Evolutionary conservation across 2,888 invertebrate species (phyloP).

Genomic region (Drosophila glabriapex): DNA sequence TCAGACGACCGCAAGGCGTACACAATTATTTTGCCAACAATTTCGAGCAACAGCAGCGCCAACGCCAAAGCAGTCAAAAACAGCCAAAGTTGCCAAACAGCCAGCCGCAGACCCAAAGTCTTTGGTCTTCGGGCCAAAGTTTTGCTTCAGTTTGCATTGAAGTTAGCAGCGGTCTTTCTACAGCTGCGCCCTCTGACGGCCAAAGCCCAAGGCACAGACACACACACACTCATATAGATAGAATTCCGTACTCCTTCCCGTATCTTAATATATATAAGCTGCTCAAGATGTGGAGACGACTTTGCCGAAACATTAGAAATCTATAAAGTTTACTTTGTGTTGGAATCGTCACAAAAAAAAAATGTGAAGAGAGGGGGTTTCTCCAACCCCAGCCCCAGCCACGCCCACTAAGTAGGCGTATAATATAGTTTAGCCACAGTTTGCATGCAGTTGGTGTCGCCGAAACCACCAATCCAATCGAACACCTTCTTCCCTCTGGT

Average conservation of each 20-base stretch:
- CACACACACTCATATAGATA: slow-evolving; percentile 7
- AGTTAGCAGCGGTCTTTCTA: slow-evolving; percentile 54
- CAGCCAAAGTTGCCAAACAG: slow-evolving; percentile 60
- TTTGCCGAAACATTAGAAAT: slow-evolving; percentile 60
- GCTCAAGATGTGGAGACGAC: slow-evolving; percentile 39
- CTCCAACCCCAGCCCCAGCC: not conserved
- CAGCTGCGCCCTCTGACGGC: slow-evolving; percentile 53
- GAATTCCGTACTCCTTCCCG: not conserved
- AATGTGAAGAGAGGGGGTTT: not conserved
- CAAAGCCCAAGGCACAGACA: slow-evolving; percentile 20
- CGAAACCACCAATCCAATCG: slow-evolving; percentile 9
- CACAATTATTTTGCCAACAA: slow-evolving; percentile 77
- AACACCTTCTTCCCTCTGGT: not conserved
- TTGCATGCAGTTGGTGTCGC: slow-evolving; percentile 22
- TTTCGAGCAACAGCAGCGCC: slow-evolving; percentile 51
- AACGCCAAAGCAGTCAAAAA: slow-evolving; percentile 43
- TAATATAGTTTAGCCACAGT: slow-evolving; percentile 31
- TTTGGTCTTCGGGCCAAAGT: slow-evolving; percentile 53
- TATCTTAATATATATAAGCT: slow-evolving; percentile 31
- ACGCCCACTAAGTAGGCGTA: slow-evolving; percentile 40
- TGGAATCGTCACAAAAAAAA: slow-evolving; percentile 9
- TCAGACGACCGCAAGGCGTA: slow-evolving; percentile 66
- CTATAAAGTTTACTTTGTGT: slow-evolving; percentile 69
- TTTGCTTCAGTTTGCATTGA: slow-evolving; percentile 60
- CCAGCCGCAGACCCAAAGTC: slow-evolving; percentile 54